Percentiles rank a stretch among this genome's conserved stretches.
Evolutionary conservation across 2,888 invertebrate species (phyloP).

Genomic region (Hypselothyrea guttata): DNA sequence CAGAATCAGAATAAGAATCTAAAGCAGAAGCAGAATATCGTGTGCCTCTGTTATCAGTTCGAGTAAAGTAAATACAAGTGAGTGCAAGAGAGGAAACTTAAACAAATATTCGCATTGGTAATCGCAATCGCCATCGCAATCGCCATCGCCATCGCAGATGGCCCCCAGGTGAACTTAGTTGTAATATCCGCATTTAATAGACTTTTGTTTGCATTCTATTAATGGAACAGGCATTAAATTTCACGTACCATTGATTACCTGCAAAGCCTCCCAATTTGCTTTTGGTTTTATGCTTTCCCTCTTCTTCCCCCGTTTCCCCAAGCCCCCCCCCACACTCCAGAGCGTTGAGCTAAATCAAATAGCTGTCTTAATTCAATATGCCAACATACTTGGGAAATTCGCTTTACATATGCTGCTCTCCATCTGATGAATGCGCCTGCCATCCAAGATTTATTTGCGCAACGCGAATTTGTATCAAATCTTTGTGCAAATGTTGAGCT

Average conservation of each 20-base stretch:
- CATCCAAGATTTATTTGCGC: no score
- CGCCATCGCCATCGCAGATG: conserved; percentile 7
- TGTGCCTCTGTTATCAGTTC: neutral
- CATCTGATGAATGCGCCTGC: no score
- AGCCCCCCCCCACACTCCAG: no score
- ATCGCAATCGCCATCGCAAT: neutral
- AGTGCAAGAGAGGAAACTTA: conserved; percentile 7
- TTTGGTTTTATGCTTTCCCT: neutral
- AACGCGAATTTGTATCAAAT: no score
- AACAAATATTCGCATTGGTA: conserved; percentile 4
- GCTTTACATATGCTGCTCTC: neutral
- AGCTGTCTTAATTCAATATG: neutral
- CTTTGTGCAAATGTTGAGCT: no score
- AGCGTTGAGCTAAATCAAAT: neutral
- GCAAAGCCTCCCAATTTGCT: neutral
- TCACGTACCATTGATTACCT: conserved; percentile 7
- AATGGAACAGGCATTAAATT: conserved; percentile 15
- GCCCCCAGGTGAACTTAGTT: conserved; percentile 23
- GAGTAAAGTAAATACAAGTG: neutral
- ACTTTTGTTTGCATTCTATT: conserved; percentile 13
- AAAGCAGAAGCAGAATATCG: no score
- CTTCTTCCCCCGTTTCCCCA: no score
- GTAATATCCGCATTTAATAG: conserved; percentile 15
- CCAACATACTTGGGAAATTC: neutral
- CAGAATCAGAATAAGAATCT: no score